phyloP scores from a whole-genome alignment of 2,797 vertebrate genomes.

The Amazona ochrocephala region DNA sequence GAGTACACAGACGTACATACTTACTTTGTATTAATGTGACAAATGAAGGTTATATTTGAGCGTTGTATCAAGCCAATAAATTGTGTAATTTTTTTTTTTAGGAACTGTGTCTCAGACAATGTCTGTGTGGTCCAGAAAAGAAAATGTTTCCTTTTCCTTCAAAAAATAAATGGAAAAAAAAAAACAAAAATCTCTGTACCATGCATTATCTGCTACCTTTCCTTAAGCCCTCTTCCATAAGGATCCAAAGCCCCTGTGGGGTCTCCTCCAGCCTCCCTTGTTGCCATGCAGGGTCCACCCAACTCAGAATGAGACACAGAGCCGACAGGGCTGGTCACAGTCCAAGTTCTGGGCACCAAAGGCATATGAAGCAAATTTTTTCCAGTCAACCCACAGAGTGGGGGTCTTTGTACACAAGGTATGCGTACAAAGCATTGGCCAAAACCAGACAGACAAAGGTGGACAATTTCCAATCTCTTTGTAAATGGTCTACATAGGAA shows the following conservation, averaged over 20 bases:
- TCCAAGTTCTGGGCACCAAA: not conserved
- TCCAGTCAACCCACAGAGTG: not conserved
- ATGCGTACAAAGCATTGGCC: not conserved
- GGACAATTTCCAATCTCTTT: not conserved
- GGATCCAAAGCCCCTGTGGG: not conserved
- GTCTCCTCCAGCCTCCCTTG: not conserved
- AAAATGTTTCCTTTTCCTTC: not conserved
- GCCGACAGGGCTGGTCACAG: not conserved
- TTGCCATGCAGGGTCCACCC: not conserved
- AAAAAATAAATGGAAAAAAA: not conserved
- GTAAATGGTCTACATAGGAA: not conserved
- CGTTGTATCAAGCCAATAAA: not conserved
- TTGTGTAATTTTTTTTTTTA: not conserved
- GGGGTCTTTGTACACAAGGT: not conserved
- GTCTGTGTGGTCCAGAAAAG: not conserved
- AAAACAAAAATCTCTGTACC: not conserved
- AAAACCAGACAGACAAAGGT: not conserved
- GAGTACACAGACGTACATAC: not conserved
- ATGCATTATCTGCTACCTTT: not conserved
- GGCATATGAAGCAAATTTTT: not conserved
- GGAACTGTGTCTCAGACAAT: not conserved
- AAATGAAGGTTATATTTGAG: not conserved
- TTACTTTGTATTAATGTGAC: not conserved
- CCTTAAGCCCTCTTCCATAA: not conserved
- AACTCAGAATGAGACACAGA: not conserved